Percentiles rank a stretch among this genome's conserved stretches.
Conservation (phyloP, 2,113 vertebrate species). For the Eidolon helvum region DNA sequence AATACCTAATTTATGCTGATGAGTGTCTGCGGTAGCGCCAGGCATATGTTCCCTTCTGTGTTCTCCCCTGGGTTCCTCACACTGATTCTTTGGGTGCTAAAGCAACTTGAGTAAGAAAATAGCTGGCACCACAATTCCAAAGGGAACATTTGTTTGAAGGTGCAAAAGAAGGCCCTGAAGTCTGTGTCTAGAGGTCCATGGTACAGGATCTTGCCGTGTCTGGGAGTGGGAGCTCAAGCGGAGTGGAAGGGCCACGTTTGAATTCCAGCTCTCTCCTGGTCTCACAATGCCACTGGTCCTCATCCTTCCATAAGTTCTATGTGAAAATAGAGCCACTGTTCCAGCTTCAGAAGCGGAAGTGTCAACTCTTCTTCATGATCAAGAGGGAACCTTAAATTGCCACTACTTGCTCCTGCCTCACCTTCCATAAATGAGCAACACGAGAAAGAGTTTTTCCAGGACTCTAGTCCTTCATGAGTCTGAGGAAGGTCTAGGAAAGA, state of each 20-base stretch:
- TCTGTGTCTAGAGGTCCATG: not conserved
- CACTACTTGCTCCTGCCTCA: not conserved
- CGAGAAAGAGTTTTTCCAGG: not conserved
- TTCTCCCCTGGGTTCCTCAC: not conserved
- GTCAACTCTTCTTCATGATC: not conserved
- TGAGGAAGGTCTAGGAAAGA: not conserved
- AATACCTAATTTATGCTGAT: not conserved
- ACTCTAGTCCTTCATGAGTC: not conserved
- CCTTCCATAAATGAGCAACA: not conserved
- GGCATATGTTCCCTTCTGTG: accelerated
- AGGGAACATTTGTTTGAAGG: not conserved
- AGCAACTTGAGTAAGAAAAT: not conserved
- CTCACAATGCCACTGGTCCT: not conserved
- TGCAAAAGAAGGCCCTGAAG: not conserved
- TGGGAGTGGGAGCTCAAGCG: not conserved
- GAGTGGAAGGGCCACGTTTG: not conserved
- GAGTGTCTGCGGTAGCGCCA: not conserved
- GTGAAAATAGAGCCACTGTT: not conserved
- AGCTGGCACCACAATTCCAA: not conserved
- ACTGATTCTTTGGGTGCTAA: not conserved
- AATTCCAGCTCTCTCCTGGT: not conserved
- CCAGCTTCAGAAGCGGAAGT: not conserved
- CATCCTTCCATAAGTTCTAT: not conserved
- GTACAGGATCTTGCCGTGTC: not conserved
- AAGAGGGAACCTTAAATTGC: not conserved